phyloP scores from a whole-genome alignment of 1,140 invertebrate genomes.

The Fopius arisanus region DNA sequence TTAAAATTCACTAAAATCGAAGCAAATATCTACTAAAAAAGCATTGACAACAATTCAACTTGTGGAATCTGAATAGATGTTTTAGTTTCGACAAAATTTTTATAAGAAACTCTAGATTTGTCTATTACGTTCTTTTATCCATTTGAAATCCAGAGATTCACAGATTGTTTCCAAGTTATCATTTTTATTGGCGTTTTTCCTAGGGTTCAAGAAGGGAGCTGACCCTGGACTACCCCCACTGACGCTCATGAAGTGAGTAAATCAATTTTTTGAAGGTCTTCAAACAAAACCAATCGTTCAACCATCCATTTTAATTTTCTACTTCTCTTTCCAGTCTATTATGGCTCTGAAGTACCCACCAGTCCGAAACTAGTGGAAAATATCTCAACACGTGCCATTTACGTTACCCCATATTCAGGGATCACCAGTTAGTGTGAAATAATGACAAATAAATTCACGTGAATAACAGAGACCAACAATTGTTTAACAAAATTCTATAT shows the following conservation, averaged over 20 bases:
- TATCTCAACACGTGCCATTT: neutral
- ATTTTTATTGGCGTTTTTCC: conserved; percentile 36
- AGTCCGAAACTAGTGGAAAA: too few relatives aligned
- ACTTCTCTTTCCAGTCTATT: conserved; percentile 58
- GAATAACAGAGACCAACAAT: neutral
- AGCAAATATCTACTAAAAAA: too few relatives aligned
- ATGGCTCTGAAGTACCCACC: conserved; percentile 58
- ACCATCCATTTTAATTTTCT: conserved; percentile 26
- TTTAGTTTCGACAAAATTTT: too few relatives aligned
- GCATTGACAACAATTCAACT: too few relatives aligned
- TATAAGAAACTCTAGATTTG: too few relatives aligned
- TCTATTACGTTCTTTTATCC: too few relatives aligned
- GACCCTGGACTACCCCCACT: conserved; percentile 71
- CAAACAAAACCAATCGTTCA: neutral
- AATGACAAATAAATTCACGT: neutral
- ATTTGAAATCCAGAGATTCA: too few relatives aligned
- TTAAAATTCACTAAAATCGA: too few relatives aligned
- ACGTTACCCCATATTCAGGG: too few relatives aligned
- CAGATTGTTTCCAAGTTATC: too few relatives aligned
- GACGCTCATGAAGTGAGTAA: conserved; percentile 65
- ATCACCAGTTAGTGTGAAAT: neutral
- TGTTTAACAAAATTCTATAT: neutral
- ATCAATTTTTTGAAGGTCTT: conserved; percentile 12
- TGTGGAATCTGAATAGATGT: too few relatives aligned
- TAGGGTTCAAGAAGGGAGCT: conserved; percentile 71